Evolutionary conservation across 64 coral and sea anemone species (phyloP).

Genomic region (Montipora capricornis): DNA sequence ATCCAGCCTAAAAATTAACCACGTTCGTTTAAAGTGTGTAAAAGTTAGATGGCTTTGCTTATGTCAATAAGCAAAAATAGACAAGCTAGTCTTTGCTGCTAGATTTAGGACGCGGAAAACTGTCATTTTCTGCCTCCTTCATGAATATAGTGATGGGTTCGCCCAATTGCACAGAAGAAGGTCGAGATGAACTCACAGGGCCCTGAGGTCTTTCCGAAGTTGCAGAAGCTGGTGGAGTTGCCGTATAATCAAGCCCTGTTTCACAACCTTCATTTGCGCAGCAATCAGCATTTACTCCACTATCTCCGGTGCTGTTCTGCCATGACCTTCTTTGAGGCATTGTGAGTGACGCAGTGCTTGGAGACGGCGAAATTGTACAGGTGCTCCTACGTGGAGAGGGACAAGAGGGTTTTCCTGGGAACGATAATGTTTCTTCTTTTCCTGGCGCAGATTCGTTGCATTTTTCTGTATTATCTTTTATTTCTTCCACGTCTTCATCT

Average conservation of each 20-base stretch:
- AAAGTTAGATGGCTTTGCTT: no score
- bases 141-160: neutral
- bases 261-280: neutral
- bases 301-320: neutral
- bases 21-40: no score
- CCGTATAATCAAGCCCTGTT: neutral
- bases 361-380: neutral
- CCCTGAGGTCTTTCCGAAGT: neutral
- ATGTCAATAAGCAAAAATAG: neutral
- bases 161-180: neutral
- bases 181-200: neutral
- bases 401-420: neutral
- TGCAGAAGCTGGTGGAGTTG: neutral
- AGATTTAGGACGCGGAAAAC: neutral
- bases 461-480: neutral
- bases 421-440: neutral
- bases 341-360: neutral
- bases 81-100: neutral
- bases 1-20: no score
- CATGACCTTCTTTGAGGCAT: neutral
- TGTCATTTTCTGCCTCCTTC: neutral
- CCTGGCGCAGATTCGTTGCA: neutral
- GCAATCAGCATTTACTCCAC: neutral
- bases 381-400: neutral
- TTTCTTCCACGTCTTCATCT: neutral